A percentile compares a stretch with the other conserved stretches of the same genome.
Conservation (phyloP, 2,797 vertebrate genomes). For the Gobionotothen gibberifrons region DNA sequence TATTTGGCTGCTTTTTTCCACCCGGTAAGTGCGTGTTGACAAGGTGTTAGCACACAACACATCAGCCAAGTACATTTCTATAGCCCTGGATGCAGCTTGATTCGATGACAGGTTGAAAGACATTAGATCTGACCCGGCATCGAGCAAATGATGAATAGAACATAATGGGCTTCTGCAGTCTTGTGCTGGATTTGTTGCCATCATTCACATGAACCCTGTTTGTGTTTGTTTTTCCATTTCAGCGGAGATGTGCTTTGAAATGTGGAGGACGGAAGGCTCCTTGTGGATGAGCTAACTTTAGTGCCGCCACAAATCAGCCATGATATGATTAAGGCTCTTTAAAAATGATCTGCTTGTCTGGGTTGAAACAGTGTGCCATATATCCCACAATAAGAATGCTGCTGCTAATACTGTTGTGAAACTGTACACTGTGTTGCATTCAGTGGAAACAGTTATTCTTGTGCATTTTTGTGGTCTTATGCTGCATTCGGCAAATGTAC, state of each 20-base stretch:
- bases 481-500: background rate
- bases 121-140: slow-evolving; percentile 38
- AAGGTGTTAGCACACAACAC: slow-evolving; percentile 59
- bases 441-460: slow-evolving; percentile 41
- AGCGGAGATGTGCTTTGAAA: slow-evolving; percentile 60
- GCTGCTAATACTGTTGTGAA: slow-evolving; percentile 39
- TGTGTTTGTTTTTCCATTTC: slow-evolving; percentile 67
- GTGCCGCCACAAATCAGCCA: slow-evolving; percentile 62
- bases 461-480: slow-evolving; percentile 16
- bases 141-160: slow-evolving; percentile 43
- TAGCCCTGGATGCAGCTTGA: slow-evolving; percentile 23
- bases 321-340: slow-evolving; percentile 54
- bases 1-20: slow-evolving; percentile 39
- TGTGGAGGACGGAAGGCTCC: slow-evolving; percentile 47
- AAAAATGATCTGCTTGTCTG: slow-evolving; percentile 37
- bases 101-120: slow-evolving; percentile 48
- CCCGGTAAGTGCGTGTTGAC: slow-evolving; percentile 58
- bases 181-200: slow-evolving; percentile 29
- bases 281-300: slow-evolving; percentile 68
- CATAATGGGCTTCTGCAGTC: slow-evolving; percentile 44
- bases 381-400: slow-evolving; percentile 23
- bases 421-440: slow-evolving; percentile 8
- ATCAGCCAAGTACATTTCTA: slow-evolving; percentile 35
- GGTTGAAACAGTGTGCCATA: slow-evolving; percentile 36
- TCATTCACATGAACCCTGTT: slow-evolving; percentile 33